Base-by-base conservation (phyloP, 2,113 vertebrate species). In the Sitta europaea region DNA sequence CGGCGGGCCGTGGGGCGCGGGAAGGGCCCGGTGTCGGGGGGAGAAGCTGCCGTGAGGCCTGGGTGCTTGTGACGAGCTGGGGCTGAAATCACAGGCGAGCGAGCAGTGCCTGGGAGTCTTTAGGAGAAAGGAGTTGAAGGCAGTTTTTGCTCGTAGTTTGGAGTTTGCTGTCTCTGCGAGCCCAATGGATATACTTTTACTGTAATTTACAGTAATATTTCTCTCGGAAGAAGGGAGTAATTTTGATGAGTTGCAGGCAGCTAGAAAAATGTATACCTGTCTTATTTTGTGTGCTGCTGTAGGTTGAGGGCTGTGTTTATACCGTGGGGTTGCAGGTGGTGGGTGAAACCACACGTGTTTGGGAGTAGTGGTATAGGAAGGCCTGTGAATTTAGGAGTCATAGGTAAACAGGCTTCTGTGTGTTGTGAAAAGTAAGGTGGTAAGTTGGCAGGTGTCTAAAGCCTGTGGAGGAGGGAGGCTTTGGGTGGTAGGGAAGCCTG, bases 151-250 rank as follows among this genome's bases (percentile, higher is more conserved):
- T 4, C 4, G 12, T n/a, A 54, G 47, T 51, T 67, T 7, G 57
- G 40, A 27, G 40, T 38, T 61, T 24, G 13, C 38, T 29, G 51
- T 5, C 33, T 58, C 10, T 65, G 54, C 2, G 13, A 40, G 5
- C 29, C 23, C 21, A 1, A 1, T 16, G 7, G 35, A 31, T 45
- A 2, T 25, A 4, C 14, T 74, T 87, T 17, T 36, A 2, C 8
- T 61, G 0, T 70, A 14, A 28, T 55, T 62, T 70, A 42, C 25
- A 27, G 0, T 48, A 54, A 11, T 47, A 2, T 4, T 2, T 27
- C 6, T 4, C 8, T 62, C 2, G 5, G 31, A 73, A 62, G 36
- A 45, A 79, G 22, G 18, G 40, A 68, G 15, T 67, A 0, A 0
- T 85, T 82, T 59, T 53, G 24, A 10, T 65, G 45, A 76, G 12